A percentile compares a stretch with the other conserved stretches of the same genome.
phyloP scores from a whole-genome alignment of 2,113 vertebrate species.

The Antennarius striatus region DNA sequence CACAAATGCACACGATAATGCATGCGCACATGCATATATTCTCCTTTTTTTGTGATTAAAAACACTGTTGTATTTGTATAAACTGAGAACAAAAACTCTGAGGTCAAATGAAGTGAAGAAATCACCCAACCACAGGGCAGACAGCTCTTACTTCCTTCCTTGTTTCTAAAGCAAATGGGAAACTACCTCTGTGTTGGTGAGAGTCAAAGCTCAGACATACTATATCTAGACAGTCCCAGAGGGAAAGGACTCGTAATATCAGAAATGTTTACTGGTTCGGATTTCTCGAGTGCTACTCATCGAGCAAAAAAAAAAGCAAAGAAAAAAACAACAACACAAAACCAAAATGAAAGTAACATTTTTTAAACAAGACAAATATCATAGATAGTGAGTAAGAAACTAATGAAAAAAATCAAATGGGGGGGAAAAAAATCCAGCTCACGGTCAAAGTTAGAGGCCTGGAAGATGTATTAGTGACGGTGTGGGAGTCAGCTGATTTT shows the following conservation, averaged over 20 bases:
- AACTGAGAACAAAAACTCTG: neutral
- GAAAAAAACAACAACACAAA: slow-evolving; percentile 42
- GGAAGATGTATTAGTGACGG: too few species aligned
- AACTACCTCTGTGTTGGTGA: slow-evolving; percentile 16
- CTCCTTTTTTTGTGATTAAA: neutral
- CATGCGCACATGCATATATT: slow-evolving; percentile 9
- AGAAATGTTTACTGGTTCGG: slow-evolving; percentile 25
- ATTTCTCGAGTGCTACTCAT: slow-evolving; percentile 25
- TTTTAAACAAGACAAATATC: too few species aligned
- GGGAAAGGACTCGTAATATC: slow-evolving; percentile 33
- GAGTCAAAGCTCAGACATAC: slow-evolving; percentile 31
- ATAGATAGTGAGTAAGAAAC: too few species aligned
- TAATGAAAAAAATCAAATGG: too few species aligned
- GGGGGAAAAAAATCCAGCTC: too few species aligned
- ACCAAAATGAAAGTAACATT: slow-evolving; percentile 4
- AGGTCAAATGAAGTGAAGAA: slow-evolving; percentile 1
- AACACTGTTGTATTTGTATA: neutral
- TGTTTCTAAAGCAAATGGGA: slow-evolving; percentile 12
- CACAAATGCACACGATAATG: neutral
- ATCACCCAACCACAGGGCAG: slow-evolving; percentile 5
- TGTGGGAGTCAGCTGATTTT: too few species aligned
- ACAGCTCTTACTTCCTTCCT: neutral
- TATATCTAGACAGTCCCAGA: neutral
- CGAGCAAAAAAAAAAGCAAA: slow-evolving; percentile 23
- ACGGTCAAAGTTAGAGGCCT: too few species aligned